Conservation (phyloP, 1,140 invertebrate genomes). For the Thalassaphorura encarpata region DNA sequence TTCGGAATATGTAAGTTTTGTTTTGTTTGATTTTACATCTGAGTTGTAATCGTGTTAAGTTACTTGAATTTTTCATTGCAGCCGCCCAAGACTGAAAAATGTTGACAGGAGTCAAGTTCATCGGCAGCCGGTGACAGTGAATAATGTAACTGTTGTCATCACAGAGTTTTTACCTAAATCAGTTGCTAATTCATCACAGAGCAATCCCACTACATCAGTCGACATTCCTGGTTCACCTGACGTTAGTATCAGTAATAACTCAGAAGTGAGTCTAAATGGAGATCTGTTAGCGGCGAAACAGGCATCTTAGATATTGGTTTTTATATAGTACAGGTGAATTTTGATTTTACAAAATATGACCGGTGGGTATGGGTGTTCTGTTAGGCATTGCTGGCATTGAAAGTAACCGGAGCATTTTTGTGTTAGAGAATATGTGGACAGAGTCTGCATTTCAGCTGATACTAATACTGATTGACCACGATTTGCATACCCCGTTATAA, state of each 20-base stretch:
- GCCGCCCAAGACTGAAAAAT: slow-evolving; percentile 69
- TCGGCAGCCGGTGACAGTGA: slow-evolving; percentile 87
- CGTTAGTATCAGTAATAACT: slow-evolving; percentile 29
- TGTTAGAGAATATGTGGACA: too few relatives aligned
- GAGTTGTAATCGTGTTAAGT: neutral
- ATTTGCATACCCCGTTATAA: too few relatives aligned
- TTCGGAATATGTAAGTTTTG: slow-evolving; percentile 32
- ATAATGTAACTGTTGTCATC: slow-evolving; percentile 90
- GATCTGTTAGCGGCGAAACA: too few relatives aligned
- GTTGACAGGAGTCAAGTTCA: slow-evolving; percentile 76
- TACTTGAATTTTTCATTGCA: slow-evolving; percentile 9
- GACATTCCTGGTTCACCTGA: slow-evolving; percentile 29
- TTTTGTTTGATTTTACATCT: neutral
- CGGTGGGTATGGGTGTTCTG: too few relatives aligned
- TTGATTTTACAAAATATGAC: too few relatives aligned
- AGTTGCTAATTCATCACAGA: slow-evolving; percentile 18
- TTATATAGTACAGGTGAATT: too few relatives aligned
- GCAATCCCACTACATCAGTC: slow-evolving; percentile 17
- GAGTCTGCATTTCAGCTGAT: too few relatives aligned
- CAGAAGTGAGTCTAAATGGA: slow-evolving; percentile 29
- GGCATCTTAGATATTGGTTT: too few relatives aligned
- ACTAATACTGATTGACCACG: too few relatives aligned
- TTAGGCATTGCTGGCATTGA: too few relatives aligned
- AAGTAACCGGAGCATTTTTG: too few relatives aligned
- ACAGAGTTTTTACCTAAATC: slow-evolving; percentile 90